A percentile compares a stretch with the other conserved stretches of the same genome.
phyloP scores from a whole-genome alignment of 2,888 invertebrate species.

The Periphyllus acericola region DNA sequence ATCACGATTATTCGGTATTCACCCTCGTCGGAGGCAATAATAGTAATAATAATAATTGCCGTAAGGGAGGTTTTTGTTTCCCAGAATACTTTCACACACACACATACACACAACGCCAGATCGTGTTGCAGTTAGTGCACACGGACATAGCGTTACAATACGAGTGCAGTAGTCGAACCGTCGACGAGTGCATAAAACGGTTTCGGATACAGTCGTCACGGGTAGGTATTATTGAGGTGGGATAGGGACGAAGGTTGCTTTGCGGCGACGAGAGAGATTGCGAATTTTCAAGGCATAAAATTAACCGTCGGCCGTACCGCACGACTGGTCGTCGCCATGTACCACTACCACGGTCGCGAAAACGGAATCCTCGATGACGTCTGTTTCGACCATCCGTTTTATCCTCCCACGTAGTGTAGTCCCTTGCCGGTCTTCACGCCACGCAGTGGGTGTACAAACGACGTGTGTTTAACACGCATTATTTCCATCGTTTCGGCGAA shows the following conservation, averaged over 20 bases:
- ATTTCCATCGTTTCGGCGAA: not conserved
- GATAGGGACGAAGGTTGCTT: too few species aligned
- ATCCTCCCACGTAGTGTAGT: not conserved
- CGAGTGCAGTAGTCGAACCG: not conserved
- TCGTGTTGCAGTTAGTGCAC: too few species aligned
- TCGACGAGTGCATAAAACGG: too few species aligned
- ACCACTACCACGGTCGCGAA: not conserved
- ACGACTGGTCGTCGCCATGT: too few species aligned
- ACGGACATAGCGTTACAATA: not conserved
- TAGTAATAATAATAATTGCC: not conserved
- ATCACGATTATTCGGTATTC: not conserved
- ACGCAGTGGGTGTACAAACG: too few species aligned
- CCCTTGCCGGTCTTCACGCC: too few species aligned
- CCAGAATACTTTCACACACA: too few species aligned
- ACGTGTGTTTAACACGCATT: too few species aligned
- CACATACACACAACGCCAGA: too few species aligned
- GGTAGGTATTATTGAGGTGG: too few species aligned
- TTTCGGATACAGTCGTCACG: too few species aligned
- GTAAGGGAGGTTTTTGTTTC: not conserved
- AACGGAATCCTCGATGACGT: not conserved
- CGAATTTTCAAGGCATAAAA: not conserved
- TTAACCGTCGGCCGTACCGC: not conserved
- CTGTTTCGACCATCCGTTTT: not conserved
- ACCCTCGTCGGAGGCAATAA: not conserved
- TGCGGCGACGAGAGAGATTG: not conserved